Percentiles rank a stretch among this genome's conserved stretches.
phyloP scores from a whole-genome alignment of 2,888 invertebrate genomes.

The Ferrisia virgata region DNA sequence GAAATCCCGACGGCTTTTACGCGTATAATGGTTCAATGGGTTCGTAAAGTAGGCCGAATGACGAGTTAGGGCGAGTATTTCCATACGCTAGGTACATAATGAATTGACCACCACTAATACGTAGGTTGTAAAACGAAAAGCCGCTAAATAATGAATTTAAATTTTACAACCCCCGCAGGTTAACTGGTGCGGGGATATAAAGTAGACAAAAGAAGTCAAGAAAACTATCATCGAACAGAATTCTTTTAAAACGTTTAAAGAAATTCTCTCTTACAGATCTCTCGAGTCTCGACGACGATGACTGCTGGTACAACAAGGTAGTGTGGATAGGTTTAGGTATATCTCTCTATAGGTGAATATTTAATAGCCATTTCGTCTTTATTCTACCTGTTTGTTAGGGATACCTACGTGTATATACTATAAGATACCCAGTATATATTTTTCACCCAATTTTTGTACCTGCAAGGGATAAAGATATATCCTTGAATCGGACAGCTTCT shows the following conservation, averaged over 20 bases:
- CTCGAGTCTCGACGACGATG: not conserved
- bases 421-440: not conserved
- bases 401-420: not conserved
- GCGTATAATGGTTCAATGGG: conserved; percentile 8
- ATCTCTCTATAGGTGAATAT: not conserved
- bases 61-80: not conserved
- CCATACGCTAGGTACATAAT: not conserved
- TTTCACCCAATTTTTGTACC: conserved; percentile 4
- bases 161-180: conserved; percentile 19
- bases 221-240: conserved; percentile 1
- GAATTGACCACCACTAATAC: conserved; percentile 11
- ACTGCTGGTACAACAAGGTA: no score
- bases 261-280: not conserved
- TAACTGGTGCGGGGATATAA: not conserved
- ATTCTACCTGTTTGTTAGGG: not conserved
- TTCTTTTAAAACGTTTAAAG: not conserved
- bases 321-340: no score
- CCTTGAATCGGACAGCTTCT: not conserved
- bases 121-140: conserved; percentile 1
- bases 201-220: conserved; percentile 26
- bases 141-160: conserved; percentile 25
- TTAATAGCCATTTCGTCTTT: not conserved
- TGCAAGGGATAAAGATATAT: conserved; percentile 31
- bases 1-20: conserved; percentile 26
- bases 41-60: not conserved